These are phyloP conservation scores for Ostrea denselamellosa DNA, from an alignment of 1,140 invertebrate genomes.

Conservation along the genomic window DNA sequence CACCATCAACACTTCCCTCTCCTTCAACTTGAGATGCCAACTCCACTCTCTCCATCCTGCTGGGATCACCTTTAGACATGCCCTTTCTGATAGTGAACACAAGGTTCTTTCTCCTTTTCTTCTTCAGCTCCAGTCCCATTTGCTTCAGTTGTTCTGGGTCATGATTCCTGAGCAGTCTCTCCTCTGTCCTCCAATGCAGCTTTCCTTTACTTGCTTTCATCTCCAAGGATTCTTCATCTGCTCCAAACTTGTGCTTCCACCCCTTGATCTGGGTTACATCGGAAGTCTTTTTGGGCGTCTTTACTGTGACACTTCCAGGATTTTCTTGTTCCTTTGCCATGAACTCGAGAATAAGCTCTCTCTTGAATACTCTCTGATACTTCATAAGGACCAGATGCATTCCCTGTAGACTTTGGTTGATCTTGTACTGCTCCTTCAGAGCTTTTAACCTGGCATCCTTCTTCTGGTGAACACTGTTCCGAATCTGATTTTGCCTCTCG, in stretches of 20 bases:
- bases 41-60: constrained; percentile 42
- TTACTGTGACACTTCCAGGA: constrained; percentile 40
- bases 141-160: constrained; percentile 65
- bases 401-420: constrained; percentile 68
- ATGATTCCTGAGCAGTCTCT: constrained; percentile 62
- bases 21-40: constrained; percentile 28
- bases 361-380: constrained; percentile 68
- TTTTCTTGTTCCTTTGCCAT: constrained; percentile 52
- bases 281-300: constrained; percentile 65
- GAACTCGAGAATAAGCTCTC: constrained; percentile 61
- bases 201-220: constrained; percentile 62
- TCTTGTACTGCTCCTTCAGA: constrained; percentile 56
- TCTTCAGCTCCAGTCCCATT: constrained; percentile 67
- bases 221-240: constrained; percentile 51
- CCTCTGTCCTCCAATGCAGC: constrained; percentile 69
- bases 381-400: constrained; percentile 71
- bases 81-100: constrained; percentile 54
- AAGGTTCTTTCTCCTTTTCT: constrained; percentile 64
- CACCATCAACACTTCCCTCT: background rate
- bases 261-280: constrained; percentile 75
- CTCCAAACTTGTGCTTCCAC: constrained; percentile 70
- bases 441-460: constrained; percentile 45
- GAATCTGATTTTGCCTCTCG: constrained; percentile 50
- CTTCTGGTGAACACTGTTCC: constrained; percentile 45
- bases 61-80: constrained; percentile 55